phyloP scores from a whole-genome alignment of 2,888 invertebrate species.

The Pachliopta kotzebuea region DNA sequence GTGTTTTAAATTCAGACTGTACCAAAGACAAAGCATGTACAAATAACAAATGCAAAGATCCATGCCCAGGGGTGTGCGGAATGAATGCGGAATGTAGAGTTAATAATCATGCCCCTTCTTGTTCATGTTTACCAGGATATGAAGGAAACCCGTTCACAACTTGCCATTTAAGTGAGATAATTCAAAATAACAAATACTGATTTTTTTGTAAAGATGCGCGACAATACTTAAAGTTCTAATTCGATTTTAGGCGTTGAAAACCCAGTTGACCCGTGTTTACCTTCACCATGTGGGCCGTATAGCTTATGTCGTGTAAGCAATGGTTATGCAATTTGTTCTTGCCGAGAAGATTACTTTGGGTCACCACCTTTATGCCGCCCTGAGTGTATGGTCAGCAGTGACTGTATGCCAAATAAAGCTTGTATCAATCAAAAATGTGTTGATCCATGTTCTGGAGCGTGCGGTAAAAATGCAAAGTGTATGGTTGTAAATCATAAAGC shows the following conservation, averaged over 20 bases:
- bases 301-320: conserved; percentile 87
- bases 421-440: conserved; percentile 90
- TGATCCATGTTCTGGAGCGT: conserved; percentile 91
- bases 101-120: conserved; percentile 90
- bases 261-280: conserved; percentile 78
- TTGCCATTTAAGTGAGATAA: conserved; percentile 80
- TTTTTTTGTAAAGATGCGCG: background rate
- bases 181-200: background rate
- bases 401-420: conserved; percentile 89
- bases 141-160: conserved; percentile 89
- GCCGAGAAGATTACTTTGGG: conserved; percentile 88
- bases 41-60: conserved; percentile 91
- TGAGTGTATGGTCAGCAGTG: conserved; percentile 91
- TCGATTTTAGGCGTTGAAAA: conserved; percentile 44
- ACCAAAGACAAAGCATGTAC: conserved; percentile 87
- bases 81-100: conserved; percentile 91
- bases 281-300: conserved; percentile 89
- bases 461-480: conserved; percentile 90
- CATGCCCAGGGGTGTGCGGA: conserved; percentile 91
- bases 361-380: conserved; percentile 89
- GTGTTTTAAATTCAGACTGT: conserved; percentile 93
- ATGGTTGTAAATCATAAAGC: conserved; percentile 92
- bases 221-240: background rate
- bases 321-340: conserved; percentile 90
- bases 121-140: conserved; percentile 86